These are phyloP conservation scores for Erynnis tages DNA, from an alignment of 2,888 invertebrate species.

Conservation along the genomic window DNA sequence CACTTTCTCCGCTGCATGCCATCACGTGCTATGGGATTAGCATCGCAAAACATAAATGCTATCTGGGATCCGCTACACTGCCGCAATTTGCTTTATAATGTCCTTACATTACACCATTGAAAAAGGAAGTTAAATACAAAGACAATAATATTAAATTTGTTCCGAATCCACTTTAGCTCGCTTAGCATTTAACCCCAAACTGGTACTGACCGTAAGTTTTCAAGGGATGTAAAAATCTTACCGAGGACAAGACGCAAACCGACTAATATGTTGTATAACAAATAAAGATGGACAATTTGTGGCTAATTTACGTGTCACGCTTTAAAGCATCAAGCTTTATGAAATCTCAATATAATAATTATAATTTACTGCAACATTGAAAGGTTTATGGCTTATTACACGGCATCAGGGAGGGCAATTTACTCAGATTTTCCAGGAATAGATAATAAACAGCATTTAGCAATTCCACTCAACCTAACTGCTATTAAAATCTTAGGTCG, in stretches of 20 bases:
- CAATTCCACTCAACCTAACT: constrained; percentile 8
- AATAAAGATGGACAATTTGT: too few species aligned
- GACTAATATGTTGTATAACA: too few species aligned
- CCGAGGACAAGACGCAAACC: too few species aligned
- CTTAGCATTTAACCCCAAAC: too few species aligned
- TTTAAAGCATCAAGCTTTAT: too few species aligned
- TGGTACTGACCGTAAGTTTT: too few species aligned
- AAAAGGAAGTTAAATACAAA: too few species aligned
- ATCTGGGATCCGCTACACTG: constrained; percentile 2
- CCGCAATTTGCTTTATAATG: background rate
- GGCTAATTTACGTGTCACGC: too few species aligned
- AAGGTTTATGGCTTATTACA: constrained; percentile 11
- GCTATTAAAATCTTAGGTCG: constrained; percentile 17
- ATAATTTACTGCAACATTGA: constrained; percentile 15
- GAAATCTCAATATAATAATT: constrained; percentile 13
- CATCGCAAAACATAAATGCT: constrained; percentile 34
- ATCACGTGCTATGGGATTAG: constrained; percentile 44
- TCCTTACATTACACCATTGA: too few species aligned
- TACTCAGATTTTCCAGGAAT: constrained; percentile 11
- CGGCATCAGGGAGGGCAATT: constrained; percentile 9
- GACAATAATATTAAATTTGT: too few species aligned
- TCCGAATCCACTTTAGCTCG: too few species aligned
- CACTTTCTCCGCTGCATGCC: constrained; percentile 41
- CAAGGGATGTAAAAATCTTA: too few species aligned
- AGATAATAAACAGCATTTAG: constrained; percentile 19